Base-by-base conservation (phyloP, 2,888 invertebrate species). In the Morpho helenor region DNA sequence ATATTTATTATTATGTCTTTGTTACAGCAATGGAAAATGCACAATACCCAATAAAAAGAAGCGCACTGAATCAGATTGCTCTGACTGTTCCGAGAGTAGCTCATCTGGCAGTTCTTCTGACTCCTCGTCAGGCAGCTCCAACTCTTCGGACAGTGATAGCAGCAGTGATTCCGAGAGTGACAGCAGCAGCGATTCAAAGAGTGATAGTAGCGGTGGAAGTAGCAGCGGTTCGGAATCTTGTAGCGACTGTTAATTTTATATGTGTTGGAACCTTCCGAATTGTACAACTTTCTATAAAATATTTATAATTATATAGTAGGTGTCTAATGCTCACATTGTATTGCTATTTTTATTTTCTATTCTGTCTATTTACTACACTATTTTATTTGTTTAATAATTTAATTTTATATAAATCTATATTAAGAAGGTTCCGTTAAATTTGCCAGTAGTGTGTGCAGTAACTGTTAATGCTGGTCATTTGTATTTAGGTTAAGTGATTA, bases 41-140 rank as follows among this genome's bases (percentile, higher is more conserved):
- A 82, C 84, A 70, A 71, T 85, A 58, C 82, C 87, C 2, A 79
- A 72, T 60, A 87, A 87, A 75, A 87, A 87, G 76, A 87, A 83
- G 70, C 79, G 80, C 44, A 65, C 66, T 2, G 68, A 69, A 9
- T 75, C 77, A 1, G 80, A 82, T 51, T 78, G 83, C 60, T 76
- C 73, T 0, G 80, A 84, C 60, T 75, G 79, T 59, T 84, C 84
- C 0, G 78, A 74, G 42, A 77, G 77, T 55, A 77, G 80, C 61
- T 83, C 87, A 0, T 82, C 82, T 0, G 76, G 70, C 41, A 83
- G 82, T 62, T 80, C 80, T 0, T 84, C 84, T 16, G 82, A 72
- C 9, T 82, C 82, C 1, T 79, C 79, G 0, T 82, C 84, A 0
- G 80, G 73, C 16, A 80, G 80, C 57, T 80, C 79, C 0, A 76